A percentile compares a stretch with the other conserved stretches of the same genome.
Conservation (phyloP, 1,140 invertebrate species). For the Cyrtorhinus lividipennis region DNA sequence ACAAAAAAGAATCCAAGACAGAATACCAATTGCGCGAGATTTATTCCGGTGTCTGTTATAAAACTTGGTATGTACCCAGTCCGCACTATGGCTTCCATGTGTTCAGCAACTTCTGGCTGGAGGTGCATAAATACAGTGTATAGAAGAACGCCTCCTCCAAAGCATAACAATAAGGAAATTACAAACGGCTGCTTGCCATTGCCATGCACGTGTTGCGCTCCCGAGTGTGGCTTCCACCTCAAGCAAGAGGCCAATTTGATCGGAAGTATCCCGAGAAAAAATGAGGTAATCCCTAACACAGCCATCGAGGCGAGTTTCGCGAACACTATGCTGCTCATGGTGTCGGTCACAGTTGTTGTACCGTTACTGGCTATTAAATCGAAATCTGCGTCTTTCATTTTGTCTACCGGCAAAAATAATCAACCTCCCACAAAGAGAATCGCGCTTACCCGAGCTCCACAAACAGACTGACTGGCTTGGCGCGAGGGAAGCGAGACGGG, state of each 20-base stretch:
- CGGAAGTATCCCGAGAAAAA: constrained; percentile 50
- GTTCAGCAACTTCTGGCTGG: constrained; percentile 54
- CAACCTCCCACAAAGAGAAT: neutral
- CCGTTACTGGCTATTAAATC: neutral
- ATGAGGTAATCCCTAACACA: constrained; percentile 46
- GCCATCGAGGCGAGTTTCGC: constrained; percentile 56
- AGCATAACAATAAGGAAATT: constrained; percentile 50
- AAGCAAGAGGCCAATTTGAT: constrained; percentile 35
- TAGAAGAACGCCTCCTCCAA: constrained; percentile 65
- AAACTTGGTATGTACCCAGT: constrained; percentile 29
- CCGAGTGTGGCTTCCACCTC: constrained; percentile 24
- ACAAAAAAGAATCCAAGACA: constrained; percentile 58
- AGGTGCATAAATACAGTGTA: constrained; percentile 63
- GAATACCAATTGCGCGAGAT: constrained; percentile 48
- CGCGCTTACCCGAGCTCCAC: neutral
- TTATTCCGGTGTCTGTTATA: constrained; percentile 27
- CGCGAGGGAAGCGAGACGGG: too few relatives aligned
- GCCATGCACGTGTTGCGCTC: constrained; percentile 13
- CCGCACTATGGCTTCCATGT: constrained; percentile 31
- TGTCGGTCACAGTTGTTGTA: neutral
- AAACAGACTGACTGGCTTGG: too few relatives aligned
- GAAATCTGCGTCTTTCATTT: neutral
- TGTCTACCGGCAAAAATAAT: neutral
- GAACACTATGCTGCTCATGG: constrained; percentile 27
- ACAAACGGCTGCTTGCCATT: constrained; percentile 33